Conservation (phyloP, 2,888 invertebrate genomes). For the Ophion costatus region DNA sequence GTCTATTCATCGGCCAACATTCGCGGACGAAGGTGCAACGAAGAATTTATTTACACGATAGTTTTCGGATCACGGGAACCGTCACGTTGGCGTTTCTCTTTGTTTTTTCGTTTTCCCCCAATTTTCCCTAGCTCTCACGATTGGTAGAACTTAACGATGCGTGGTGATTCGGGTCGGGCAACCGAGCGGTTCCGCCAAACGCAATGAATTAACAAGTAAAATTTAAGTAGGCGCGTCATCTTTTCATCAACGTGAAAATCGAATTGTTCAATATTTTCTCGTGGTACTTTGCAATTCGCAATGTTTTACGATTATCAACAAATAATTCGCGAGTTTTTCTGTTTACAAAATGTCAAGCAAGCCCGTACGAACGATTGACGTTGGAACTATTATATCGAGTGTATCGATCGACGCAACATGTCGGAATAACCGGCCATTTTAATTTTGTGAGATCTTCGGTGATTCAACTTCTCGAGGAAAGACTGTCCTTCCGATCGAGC, state of each 20-base stretch:
- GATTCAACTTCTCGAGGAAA: background rate
- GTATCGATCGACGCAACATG: too few species aligned
- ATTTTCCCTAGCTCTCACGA: constrained; percentile 16
- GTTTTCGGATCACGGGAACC: constrained; percentile 46
- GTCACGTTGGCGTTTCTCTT: constrained; percentile 35
- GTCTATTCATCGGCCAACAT: constrained; percentile 61
- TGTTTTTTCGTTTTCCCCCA: constrained; percentile 5
- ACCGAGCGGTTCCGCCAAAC: constrained; percentile 13
- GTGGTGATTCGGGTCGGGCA: constrained; percentile 38
- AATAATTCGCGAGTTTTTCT: background rate
- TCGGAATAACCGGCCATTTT: too few species aligned
- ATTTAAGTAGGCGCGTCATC: constrained; percentile 5
- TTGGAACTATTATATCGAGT: too few species aligned
- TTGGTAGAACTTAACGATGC: constrained; percentile 40
- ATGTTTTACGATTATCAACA: background rate
- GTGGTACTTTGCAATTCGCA: too few species aligned
- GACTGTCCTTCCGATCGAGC: constrained; percentile 6
- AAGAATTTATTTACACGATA: constrained; percentile 61
- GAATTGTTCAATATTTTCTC: background rate
- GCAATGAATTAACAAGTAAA: constrained; percentile 7
- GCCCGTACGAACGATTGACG: too few species aligned
- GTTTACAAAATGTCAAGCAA: background rate
- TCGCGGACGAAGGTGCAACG: constrained; percentile 52
- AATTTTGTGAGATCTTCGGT: too few species aligned
- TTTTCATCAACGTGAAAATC: background rate